Evolutionary conservation across 2,113 vertebrate genomes (phyloP).

Genomic region (Psephotus haematonotus): DNA sequence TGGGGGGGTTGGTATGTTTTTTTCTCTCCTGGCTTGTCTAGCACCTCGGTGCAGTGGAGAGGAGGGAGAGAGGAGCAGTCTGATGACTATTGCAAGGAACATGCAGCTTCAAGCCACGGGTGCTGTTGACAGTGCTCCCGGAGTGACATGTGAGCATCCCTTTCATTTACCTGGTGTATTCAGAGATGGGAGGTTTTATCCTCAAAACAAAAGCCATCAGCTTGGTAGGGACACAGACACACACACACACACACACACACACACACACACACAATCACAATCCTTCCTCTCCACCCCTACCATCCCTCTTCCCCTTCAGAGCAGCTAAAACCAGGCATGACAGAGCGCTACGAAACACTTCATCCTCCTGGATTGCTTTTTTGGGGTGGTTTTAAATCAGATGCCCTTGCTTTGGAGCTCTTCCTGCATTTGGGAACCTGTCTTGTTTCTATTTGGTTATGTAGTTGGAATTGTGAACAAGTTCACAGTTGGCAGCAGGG

Average conservation of each 20-base stretch:
- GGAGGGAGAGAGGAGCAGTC: not conserved
- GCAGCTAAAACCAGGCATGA: not conserved
- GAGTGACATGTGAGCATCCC: not conserved
- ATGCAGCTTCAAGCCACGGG: not conserved
- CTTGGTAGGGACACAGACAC: no score
- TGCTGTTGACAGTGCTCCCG: accelerated
- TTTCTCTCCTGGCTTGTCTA: not conserved
- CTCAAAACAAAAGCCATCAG: not conserved
- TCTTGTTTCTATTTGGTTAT: not conserved
- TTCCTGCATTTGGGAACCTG: not conserved
- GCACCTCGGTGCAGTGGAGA: not conserved
- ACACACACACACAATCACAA: no score
- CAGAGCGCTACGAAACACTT: not conserved
- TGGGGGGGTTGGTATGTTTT: not conserved
- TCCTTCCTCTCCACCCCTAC: not conserved
- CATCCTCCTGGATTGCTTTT: not conserved
- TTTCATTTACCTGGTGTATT: not conserved
- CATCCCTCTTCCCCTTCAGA: not conserved
- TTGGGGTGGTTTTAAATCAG: not conserved
- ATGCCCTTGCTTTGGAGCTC: not conserved
- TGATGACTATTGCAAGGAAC: not conserved
- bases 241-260: no score
- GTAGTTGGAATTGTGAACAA: not conserved
- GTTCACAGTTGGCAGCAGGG: not conserved
- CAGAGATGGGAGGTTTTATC: not conserved